A percentile compares a stretch with the other conserved stretches of the same genome.
Evolutionary conservation across 2,797 vertebrate genomes (phyloP).

Genomic region (Sebastes oblongus): DNA sequence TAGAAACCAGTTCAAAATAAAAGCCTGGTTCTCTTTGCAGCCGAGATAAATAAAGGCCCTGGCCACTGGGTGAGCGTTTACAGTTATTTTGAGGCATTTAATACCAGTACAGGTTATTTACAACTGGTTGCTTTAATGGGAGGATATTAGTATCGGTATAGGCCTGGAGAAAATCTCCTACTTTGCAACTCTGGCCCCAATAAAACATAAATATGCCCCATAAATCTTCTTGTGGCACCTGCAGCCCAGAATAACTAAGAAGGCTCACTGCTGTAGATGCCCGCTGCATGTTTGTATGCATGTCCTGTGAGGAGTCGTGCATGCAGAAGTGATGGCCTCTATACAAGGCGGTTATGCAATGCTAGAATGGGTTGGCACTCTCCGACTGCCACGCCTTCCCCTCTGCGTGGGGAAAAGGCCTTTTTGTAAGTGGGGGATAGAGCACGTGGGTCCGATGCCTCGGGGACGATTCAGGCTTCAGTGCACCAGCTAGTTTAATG

Average conservation of each 20-base stretch:
- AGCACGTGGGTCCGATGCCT: slow-evolving; percentile 46
- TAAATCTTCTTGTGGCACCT: not conserved
- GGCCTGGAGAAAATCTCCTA: not conserved
- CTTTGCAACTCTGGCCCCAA: not conserved
- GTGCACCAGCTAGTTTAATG: slow-evolving; percentile 33
- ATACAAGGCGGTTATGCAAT: slow-evolving; percentile 57
- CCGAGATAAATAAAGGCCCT: not conserved
- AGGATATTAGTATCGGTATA: not conserved
- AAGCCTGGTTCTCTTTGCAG: not conserved
- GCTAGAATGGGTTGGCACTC: slow-evolving; percentile 23
- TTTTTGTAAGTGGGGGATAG: slow-evolving; percentile 32
- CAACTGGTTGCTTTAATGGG: not conserved
- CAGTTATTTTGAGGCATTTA: not conserved
- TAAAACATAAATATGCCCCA: slow-evolving; percentile 5
- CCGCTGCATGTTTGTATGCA: slow-evolving; percentile 27
- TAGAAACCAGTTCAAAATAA: not conserved
- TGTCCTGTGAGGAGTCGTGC: slow-evolving; percentile 45
- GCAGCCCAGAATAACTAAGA: slow-evolving; percentile 17
- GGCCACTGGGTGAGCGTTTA: not conserved
- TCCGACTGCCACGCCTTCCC: slow-evolving; percentile 20
- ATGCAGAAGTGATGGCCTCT: slow-evolving; percentile 62
- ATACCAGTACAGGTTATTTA: not conserved
- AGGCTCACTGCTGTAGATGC: not conserved
- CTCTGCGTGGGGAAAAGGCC: slow-evolving; percentile 2
- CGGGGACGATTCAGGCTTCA: slow-evolving; percentile 29